These are phyloP conservation scores for Geococcyx californianus DNA, from an alignment of 2,113 vertebrate species.

Conservation along the genomic window DNA sequence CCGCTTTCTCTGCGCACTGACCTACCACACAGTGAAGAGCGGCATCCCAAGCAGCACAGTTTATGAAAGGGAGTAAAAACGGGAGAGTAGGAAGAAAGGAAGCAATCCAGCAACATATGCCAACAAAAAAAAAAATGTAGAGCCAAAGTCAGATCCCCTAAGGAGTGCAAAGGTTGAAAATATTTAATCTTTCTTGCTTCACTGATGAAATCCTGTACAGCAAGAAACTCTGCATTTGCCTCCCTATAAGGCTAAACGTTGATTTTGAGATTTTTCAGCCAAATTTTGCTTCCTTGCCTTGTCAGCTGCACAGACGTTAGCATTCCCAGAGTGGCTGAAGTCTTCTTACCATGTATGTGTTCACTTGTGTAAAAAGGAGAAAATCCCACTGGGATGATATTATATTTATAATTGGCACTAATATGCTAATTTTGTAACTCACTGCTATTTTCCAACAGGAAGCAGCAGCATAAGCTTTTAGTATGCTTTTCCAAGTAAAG, in stretches of 20 bases:
- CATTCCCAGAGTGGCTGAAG: neutral
- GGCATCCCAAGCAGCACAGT: neutral
- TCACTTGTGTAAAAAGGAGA: neutral
- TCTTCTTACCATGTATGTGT: neutral
- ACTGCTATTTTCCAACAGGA: slow-evolving; percentile 50
- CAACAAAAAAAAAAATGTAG: neutral
- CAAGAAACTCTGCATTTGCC: neutral
- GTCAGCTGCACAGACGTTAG: neutral
- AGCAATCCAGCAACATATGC: neutral
- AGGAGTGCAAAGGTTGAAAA: slow-evolving; percentile 24
- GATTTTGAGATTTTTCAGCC: neutral
- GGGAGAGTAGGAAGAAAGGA: neutral
- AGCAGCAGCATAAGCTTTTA: slow-evolving; percentile 13
- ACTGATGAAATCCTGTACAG: neutral
- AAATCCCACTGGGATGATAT: slow-evolving; percentile 4
- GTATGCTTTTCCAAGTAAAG: slow-evolving; percentile 37
- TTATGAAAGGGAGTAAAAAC: neutral
- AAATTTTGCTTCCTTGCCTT: neutral
- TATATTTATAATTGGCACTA: slow-evolving; percentile 47
- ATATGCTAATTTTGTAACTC: slow-evolving; percentile 48
- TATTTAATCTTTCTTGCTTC: slow-evolving; percentile 7
- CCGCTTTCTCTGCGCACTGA: neutral
- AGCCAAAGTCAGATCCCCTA: neutral
- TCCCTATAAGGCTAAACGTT: neutral
- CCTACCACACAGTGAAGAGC: neutral